These are phyloP conservation scores for Amphiprion ocellaris DNA, from an alignment of 2,113 vertebrate species.

Conservation along the genomic window DNA sequence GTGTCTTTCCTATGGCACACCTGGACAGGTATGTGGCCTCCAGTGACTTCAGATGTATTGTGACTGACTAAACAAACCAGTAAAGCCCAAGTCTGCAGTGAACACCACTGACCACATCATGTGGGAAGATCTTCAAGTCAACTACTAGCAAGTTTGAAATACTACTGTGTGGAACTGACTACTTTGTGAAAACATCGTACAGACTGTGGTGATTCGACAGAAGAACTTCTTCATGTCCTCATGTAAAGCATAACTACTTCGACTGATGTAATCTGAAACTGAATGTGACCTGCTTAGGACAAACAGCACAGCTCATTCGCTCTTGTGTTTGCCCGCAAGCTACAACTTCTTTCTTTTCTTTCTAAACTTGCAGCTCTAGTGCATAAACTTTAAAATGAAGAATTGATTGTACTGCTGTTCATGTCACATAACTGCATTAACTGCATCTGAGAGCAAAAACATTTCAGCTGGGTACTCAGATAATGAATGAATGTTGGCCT, in stretches of 20 bases:
- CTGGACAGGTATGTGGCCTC: constrained; percentile 21
- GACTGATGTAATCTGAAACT: constrained; percentile 46
- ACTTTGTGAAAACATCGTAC: constrained; percentile 54
- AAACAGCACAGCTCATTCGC: constrained; percentile 44
- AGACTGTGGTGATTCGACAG: constrained; percentile 43
- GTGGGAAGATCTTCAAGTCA: constrained; percentile 22
- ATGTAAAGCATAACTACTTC: constrained; percentile 49
- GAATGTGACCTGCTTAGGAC: constrained; percentile 73
- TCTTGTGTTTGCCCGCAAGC: constrained; percentile 60
- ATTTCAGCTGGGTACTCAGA: constrained; percentile 49
- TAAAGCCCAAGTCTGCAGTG: constrained; percentile 35
- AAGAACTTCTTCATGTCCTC: constrained; percentile 46
- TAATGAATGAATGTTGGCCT: constrained; percentile 60
- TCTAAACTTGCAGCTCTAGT: constrained; percentile 37
- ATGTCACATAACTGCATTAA: constrained; percentile 47
- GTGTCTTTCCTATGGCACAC: constrained; percentile 26
- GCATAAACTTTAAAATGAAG: constrained; percentile 49
- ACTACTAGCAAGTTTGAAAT: constrained; percentile 29
- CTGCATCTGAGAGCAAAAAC: constrained; percentile 49
- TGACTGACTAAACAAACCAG: constrained; percentile 28
- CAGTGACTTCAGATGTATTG: constrained; percentile 35
- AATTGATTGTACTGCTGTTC: constrained; percentile 69
- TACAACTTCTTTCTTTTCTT: constrained; percentile 30
- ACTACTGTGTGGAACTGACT: constrained; percentile 63
- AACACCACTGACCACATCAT: constrained; percentile 11